Base-by-base conservation (phyloP, 53 echinoderm and acorn worm species). In the Echinarachnius parma region DNA sequence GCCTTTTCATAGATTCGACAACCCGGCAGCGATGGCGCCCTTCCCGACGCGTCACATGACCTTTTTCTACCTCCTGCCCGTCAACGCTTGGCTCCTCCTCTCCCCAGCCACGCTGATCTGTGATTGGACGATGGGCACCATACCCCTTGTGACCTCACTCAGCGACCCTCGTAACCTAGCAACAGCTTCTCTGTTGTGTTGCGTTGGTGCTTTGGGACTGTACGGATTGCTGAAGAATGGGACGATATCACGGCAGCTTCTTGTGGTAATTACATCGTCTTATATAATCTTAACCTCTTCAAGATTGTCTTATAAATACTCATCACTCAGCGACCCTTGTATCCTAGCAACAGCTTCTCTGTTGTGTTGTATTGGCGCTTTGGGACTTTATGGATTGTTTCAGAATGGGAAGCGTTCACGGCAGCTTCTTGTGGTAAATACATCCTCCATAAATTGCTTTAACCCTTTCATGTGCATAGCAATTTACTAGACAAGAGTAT, bases 101-200 rank as follows among this genome's bases (percentile, higher is more conserved):
- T 90, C 53, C 59, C 94, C 94, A 20, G 83, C 65, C 9, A 74
- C 72, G 1, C 90, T 93, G 18, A 75, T 83, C 77, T 93, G 90
- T 90, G 94, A 93, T 86, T 93, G 87, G 78, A 83, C 90, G 29
- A 90, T 93, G 90, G 87, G 90, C 22, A 93, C 90, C 62, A 89
- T 93, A 23, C 94, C 90, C 21, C 79, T 93, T 32, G 80, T 93
- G 57, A 68, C 82, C 37, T 86, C 90, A 48, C 44, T 86, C 32
- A 56, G 57, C 30, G 94, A 93, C 76, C 86, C 81, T 19, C 90
- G 94, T 55, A 93, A 93, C 84, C 84, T 93, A 46, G 87, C 89
- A 66, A 93, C 94, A 9, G 28, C 64, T 28, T 48, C 53, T 9
- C 78, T 93, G 48, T 29, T 87, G 22, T 37, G 44, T 4, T 23